Base-by-base conservation (phyloP, 2,888 invertebrate species). In the Chrysina gloriosa region DNA sequence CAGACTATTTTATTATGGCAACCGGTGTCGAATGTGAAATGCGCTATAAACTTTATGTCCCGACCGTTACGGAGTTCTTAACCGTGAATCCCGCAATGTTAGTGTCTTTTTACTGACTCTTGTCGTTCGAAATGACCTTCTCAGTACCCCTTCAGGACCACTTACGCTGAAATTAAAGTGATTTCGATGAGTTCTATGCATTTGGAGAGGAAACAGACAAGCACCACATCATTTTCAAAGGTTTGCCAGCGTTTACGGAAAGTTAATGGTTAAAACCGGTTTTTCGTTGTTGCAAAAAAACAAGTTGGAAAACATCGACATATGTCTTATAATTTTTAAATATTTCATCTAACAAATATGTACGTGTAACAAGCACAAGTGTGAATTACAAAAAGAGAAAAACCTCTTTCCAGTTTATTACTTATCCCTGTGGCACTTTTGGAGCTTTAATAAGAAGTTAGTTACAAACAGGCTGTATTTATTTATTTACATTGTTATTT, bases 11-110 rank as follows among this genome's bases (percentile, higher is more conserved):
- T 82, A 82, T 83, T 81, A 80, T 80, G 81, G 81, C 79, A 80
- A 81, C 80, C 80, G 81, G 80, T 82, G 82, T 82, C 82, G 82
- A 82, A 82, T 82, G 82, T 81, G 81, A 80, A 80, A 82, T 81
- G 81, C 77, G 80, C 81, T 79, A 82, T 83, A 83, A 83, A 83
- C 74, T 83, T 82, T 82, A 82, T 82, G 80, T 79, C 80, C 77
- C 74, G 75, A 80, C 79, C 80, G 80, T 81, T 80, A 80, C 78
- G 79, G 75, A 80, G 66, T 79, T 80, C 79, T 80, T 81, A 79
- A 81, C 80, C 81, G 80, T 81, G 81, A 81, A 80, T 81, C 81
- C 80, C 77, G 78, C 76, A 76, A 78, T 76, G 79, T 80, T 81
- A 77, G 72, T 75, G 74, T 79, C 80, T 80, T 80, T 80, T 81